Percentiles rank a stretch among this genome's conserved stretches.
These are phyloP conservation scores for Oncorhynchus nerka DNA, from an alignment of 2,113 vertebrate species.

Conservation along the genomic window DNA sequence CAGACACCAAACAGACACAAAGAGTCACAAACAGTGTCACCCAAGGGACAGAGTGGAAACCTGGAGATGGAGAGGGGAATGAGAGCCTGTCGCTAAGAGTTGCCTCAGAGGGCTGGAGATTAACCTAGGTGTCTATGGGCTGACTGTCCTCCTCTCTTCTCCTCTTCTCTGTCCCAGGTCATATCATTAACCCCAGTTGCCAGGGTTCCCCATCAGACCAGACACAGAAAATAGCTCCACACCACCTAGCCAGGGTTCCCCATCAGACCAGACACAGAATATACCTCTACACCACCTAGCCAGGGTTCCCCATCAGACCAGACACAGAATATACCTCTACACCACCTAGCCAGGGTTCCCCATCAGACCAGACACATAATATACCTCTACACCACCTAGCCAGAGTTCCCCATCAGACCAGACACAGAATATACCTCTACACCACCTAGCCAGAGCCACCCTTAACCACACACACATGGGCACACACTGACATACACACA, in stretches of 20 bases:
- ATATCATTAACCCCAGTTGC: slow-evolving; percentile 65
- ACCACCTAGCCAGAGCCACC: slow-evolving; percentile 36
- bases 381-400: no score
- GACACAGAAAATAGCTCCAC: no score
- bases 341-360: no score
- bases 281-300: no score
- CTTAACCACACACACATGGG: slow-evolving; percentile 52
- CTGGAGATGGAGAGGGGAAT: slow-evolving; percentile 67
- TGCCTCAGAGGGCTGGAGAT: slow-evolving; percentile 64
- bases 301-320: no score
- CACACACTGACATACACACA: slow-evolving; percentile 48
- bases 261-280: slow-evolving; percentile 33
- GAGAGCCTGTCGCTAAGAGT: slow-evolving; percentile 51
- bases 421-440: no score
- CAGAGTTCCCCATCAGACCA: no score
- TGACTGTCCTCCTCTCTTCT: slow-evolving; percentile 47
- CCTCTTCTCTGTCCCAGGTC: slow-evolving; percentile 54
- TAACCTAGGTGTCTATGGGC: slow-evolving; percentile 61
- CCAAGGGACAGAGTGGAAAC: slow-evolving; percentile 75
- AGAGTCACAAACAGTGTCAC: slow-evolving; percentile 70
- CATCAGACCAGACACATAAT: no score
- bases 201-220: slow-evolving; percentile 56
- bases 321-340: no score
- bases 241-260: slow-evolving; percentile 54
- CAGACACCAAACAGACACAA: slow-evolving; percentile 68